phyloP scores from a whole-genome alignment of 2,113 vertebrate genomes.

The Scomber colias region DNA sequence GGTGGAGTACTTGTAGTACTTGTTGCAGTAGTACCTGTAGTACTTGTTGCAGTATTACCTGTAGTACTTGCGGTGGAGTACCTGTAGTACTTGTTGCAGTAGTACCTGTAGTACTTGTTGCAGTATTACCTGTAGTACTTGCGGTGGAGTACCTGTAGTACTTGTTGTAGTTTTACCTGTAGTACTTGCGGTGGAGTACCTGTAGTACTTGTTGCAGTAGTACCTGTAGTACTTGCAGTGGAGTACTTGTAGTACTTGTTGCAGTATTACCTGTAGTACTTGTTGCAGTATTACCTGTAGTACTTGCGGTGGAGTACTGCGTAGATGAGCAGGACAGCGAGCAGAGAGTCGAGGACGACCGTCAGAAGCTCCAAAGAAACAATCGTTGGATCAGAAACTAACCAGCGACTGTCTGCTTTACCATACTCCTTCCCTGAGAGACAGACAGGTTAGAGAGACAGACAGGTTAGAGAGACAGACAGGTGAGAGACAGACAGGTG shows the following conservation, averaged over 20 bases:
- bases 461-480: no score
- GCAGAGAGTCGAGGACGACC: slow-evolving; percentile 75
- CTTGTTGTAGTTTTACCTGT: no score
- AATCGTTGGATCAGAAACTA: slow-evolving; percentile 82
- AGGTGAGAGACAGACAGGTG: no score
- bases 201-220: neutral
- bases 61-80: no score
- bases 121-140: neutral
- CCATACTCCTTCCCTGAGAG: slow-evolving; percentile 89
- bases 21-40: no score
- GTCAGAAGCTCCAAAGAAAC: slow-evolving; percentile 86
- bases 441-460: neutral
- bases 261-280: neutral
- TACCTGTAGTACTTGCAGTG: neutral
- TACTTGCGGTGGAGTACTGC: slow-evolving; percentile 74
- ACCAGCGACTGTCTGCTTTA: slow-evolving; percentile 87
- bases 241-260: neutral
- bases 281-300: slow-evolving; percentile 64
- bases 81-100: neutral
- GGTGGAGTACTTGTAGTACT: no score
- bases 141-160: no score
- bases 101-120: neutral
- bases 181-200: neutral
- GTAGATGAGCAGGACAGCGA: slow-evolving; percentile 82
- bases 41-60: no score